These are phyloP conservation scores for Micrasema minimum DNA, from an alignment of 1,140 invertebrate species.

Conservation along the genomic window DNA sequence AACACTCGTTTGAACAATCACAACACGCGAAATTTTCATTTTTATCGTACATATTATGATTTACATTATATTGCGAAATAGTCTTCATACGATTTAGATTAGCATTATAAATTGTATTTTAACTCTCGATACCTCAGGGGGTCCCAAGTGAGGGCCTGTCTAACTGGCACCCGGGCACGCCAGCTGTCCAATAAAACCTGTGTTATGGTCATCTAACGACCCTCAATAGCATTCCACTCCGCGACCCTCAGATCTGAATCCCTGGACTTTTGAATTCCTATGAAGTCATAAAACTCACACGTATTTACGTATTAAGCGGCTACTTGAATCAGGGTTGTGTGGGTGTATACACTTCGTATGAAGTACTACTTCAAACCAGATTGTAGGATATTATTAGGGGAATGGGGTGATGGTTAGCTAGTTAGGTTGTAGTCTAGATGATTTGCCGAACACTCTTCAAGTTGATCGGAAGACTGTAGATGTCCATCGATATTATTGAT, in stretches of 20 bases:
- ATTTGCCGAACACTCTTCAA: no score
- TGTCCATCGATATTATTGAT: no score
- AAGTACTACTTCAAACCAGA: no score
- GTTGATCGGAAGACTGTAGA: no score
- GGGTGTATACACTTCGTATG: no score
- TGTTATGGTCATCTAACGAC: conserved; percentile 48
- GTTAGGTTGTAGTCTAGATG: no score
- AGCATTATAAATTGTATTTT: conserved; percentile 4
- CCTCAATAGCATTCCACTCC: conserved; percentile 46
- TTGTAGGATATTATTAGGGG: no score
- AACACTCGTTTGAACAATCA: neutral
- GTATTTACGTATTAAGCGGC: no score
- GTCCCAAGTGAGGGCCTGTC: no score
- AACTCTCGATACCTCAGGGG: neutral
- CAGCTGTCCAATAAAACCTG: conserved; percentile 50
- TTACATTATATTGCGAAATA: neutral
- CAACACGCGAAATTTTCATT: neutral
- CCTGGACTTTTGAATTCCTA: conserved; percentile 23
- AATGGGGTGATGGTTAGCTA: no score
- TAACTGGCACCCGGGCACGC: conserved; percentile 33
- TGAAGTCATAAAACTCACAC: conserved; percentile 21
- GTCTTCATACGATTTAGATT: neutral
- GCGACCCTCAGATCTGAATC: no score
- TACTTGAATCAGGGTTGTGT: no score
- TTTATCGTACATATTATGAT: neutral